Base-by-base conservation (phyloP, 2,888 invertebrate genomes). In the Electrophaes corylata region DNA sequence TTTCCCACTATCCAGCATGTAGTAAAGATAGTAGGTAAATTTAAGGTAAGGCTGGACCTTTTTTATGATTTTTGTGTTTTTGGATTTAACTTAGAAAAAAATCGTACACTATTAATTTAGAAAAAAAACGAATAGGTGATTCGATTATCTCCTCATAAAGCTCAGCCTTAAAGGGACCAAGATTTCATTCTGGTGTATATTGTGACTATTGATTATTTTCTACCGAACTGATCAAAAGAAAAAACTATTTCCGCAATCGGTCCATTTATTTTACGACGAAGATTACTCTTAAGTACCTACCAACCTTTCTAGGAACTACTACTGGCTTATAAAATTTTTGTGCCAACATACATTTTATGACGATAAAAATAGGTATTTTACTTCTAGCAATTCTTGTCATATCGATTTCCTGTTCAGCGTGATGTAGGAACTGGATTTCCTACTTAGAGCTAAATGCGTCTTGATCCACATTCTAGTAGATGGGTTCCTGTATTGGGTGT, bases 211-310 rank as follows among this genome's bases (percentile, higher is more conserved):
- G 11, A 11, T 11, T 31, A n/a, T 11, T 31, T 3, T 31, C n/a
- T n/a, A 31, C 3, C 2, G 11, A 31, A 11, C 31, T 31, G 31
- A n/a, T 12, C 20, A n/a, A 23, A 19, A 40, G n/a, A 3, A 73
- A 76, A 75, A 72, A 71, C 68, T 66, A 70, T 68, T 79, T 78
- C 77, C 75, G 76, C 71, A 46, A 73, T 79, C 76, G 79, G 73
- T 79, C 78, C 79, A 81, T 78, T 82, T 75, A 72, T 69, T 75
- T 71, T 70, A 69, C 69, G 70, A 73, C 70, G 66, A 41, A 60
- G 52, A 66, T 64, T 57, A 64, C 60, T 48, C 31, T 54, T 61
- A 4, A 20, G 20, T 20, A 20, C 20, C 20, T 20, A 20, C 20
- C 20, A 4, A 20, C 20, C 20, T 20, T 20, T 20, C 20, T 20